These are phyloP conservation scores for Drosophila multiciliata DNA, from an alignment of 2,888 invertebrate genomes.

Conservation along the genomic window DNA sequence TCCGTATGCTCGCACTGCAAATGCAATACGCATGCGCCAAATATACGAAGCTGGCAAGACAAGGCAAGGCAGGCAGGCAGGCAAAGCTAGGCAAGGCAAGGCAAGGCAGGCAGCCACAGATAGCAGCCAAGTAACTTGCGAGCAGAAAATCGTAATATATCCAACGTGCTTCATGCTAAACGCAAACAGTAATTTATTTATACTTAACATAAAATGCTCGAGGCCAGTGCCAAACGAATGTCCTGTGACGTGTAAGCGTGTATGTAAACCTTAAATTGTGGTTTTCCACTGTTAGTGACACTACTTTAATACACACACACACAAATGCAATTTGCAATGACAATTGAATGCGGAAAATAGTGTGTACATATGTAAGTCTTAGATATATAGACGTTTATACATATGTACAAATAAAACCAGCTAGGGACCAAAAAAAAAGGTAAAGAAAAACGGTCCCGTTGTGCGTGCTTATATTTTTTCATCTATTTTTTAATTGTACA, in stretches of 20 bases:
- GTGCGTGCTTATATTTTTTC: constrained; percentile 40
- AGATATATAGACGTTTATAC: constrained; percentile 2
- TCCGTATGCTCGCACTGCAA: constrained; percentile 34
- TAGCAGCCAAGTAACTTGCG: constrained; percentile 61
- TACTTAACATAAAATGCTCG: constrained; percentile 58
- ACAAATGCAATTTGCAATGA: constrained; percentile 46
- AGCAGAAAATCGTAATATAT: constrained; percentile 67
- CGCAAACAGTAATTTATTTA: constrained; percentile 59
- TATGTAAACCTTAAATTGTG: constrained; percentile 47
- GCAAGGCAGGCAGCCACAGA: constrained; percentile 33
- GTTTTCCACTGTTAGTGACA: constrained; percentile 37
- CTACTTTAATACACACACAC: constrained; percentile 40
- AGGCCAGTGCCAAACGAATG: constrained; percentile 69
- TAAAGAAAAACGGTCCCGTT: constrained; percentile 9
- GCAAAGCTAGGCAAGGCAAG: constrained; percentile 13
- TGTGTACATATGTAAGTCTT: constrained; percentile 44
- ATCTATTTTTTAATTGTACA: constrained; percentile 22
- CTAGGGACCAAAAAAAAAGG: constrained; percentile 1
- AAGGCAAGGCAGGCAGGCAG: constrained; percentile 16
- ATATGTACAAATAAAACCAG: constrained; percentile 19
- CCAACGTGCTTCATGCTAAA: constrained; percentile 58
- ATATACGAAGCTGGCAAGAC: constrained; percentile 12
- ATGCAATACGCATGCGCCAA: constrained; percentile 45
- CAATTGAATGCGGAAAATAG: constrained; percentile 48
- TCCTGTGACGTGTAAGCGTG: constrained; percentile 63